A percentile compares a stretch with the other conserved stretches of the same genome.
Evolutionary conservation across 1,140 invertebrate species (phyloP).

Genomic region (Pseudomyrmex pallidus): DNA sequence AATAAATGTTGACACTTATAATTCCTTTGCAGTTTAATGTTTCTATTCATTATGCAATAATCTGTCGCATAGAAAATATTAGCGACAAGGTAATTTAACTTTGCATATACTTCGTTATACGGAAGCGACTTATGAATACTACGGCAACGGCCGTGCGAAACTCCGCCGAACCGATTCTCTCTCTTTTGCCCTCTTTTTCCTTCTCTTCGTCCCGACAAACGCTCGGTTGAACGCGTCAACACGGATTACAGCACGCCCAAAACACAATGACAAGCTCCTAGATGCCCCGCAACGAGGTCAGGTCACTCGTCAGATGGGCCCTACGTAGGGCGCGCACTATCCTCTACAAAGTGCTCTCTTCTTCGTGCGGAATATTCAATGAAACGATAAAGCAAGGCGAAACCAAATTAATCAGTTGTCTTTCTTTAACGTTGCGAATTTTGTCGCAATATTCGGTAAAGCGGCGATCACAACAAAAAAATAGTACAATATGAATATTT

Average conservation of each 20-base stretch:
- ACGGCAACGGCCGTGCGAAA: slow-evolving; percentile 47
- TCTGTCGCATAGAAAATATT: slow-evolving; percentile 1
- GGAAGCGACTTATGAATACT: slow-evolving; percentile 43
- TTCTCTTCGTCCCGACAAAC: slow-evolving; percentile 64
- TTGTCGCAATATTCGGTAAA: background rate
- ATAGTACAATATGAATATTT: background rate
- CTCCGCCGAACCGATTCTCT: slow-evolving; percentile 26
- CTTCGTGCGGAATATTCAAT: slow-evolving; percentile 63
- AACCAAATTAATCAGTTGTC: slow-evolving; percentile 40
- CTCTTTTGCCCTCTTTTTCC: slow-evolving; percentile 65
- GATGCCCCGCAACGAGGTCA: slow-evolving; percentile 45
- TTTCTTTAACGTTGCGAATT: slow-evolving; percentile 10
- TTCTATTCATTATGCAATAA: background rate
- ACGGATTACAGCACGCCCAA: slow-evolving; percentile 68
- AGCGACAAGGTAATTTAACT: slow-evolving; percentile 17
- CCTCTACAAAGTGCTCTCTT: slow-evolving; percentile 55
- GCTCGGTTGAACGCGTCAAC: slow-evolving; percentile 54
- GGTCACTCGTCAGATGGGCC: slow-evolving; percentile 53
- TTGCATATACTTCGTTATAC: slow-evolving; percentile 32
- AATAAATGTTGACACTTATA: too few species aligned
- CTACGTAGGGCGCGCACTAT: slow-evolving; percentile 44
- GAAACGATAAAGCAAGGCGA: slow-evolving; percentile 43
- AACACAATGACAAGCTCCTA: slow-evolving; percentile 64
- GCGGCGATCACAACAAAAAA: background rate
- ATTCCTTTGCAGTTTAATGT: too few species aligned